Conservation (phyloP, 2,888 invertebrate species). For the Acanthosepion esculentum region DNA sequence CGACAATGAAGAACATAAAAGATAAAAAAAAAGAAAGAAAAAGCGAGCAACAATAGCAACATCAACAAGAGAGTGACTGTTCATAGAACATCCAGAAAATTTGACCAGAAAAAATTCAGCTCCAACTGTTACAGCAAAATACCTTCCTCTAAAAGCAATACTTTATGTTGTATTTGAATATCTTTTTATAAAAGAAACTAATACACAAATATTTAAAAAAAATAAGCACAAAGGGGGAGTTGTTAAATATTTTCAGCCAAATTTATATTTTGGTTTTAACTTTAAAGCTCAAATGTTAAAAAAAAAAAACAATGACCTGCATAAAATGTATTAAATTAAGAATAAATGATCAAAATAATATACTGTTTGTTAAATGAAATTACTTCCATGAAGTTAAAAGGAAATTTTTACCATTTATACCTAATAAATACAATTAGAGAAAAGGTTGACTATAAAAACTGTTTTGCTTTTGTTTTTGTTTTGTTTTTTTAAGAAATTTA, state of each 20-base stretch:
- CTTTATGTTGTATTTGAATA: background rate
- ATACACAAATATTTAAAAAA: no score
- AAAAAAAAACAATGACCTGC: background rate
- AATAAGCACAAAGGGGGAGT: no score
- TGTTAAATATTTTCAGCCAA: no score
- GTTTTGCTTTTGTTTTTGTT: background rate
- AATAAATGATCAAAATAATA: background rate
- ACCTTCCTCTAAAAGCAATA: background rate
- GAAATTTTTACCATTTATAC: background rate
- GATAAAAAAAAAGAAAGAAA: background rate
- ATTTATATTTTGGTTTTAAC: background rate
- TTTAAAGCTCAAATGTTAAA: background rate
- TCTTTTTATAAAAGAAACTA: no score
- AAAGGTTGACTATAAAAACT: background rate
- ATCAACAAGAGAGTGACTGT: background rate
- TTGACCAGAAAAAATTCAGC: background rate
- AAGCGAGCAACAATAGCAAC: background rate
- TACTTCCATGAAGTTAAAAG: background rate
- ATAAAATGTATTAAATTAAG: background rate
- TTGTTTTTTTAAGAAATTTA: background rate
- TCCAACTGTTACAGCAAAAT: background rate
- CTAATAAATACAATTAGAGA: background rate
- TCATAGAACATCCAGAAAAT: background rate
- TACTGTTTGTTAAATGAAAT: background rate
- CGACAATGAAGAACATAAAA: background rate